phyloP scores from a whole-genome alignment of 1,140 invertebrate genomes.

The Hypothenemus hampei region DNA sequence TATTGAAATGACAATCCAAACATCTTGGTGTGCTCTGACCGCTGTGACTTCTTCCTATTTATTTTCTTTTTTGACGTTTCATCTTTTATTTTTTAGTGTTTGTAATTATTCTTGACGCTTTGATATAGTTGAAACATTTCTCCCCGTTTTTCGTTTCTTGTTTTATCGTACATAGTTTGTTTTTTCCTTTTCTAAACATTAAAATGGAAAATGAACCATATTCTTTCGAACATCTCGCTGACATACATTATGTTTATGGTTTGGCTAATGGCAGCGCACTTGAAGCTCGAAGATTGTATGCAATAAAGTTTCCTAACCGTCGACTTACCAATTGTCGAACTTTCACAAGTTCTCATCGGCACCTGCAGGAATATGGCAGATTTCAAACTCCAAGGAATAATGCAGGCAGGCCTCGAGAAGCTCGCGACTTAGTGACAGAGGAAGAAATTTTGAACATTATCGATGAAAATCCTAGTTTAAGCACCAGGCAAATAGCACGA shows the following conservation, averaged over 20 bases:
- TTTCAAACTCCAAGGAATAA: slow-evolving; percentile 9
- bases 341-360: slow-evolving; percentile 13
- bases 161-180: too few relatives aligned
- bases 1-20: too few relatives aligned
- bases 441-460: neutral
- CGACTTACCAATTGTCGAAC: neutral
- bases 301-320: slow-evolving; percentile 15
- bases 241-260: too few relatives aligned
- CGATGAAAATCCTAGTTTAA: slow-evolving; percentile 1
- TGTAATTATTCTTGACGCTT: too few relatives aligned
- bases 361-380: slow-evolving; percentile 15
- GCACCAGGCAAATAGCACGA: neutral
- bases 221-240: too few relatives aligned
- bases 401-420: slow-evolving; percentile 11
- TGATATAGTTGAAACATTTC: too few relatives aligned
- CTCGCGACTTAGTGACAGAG: slow-evolving; percentile 7
- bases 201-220: too few relatives aligned
- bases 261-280: slow-evolving; percentile 2
- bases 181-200: neutral
- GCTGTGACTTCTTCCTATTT: too few relatives aligned
- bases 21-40: too few relatives aligned
- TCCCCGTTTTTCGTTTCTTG: too few relatives aligned
- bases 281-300: slow-evolving; percentile 9
- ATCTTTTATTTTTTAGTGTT: too few relatives aligned
- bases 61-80: too few relatives aligned